Evolutionary conservation across 2,113 vertebrate genomes (phyloP).

Genomic region (Alosa alosa): DNA sequence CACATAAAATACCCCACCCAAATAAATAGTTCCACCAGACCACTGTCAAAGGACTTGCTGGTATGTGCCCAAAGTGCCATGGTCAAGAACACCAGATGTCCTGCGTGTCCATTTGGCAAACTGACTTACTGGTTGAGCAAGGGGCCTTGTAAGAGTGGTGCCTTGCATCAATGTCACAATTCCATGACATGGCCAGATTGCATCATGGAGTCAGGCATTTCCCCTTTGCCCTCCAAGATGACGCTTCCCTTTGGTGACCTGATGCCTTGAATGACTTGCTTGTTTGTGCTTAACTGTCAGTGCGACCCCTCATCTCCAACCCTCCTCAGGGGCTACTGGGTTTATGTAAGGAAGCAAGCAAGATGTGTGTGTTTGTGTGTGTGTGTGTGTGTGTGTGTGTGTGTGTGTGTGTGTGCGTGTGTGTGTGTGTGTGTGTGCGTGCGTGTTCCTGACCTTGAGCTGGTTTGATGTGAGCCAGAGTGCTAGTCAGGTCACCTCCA

Average conservation of each 20-base stretch:
- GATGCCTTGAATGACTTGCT: slow-evolving; percentile 16
- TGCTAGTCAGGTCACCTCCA: background rate
- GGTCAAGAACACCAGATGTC: background rate
- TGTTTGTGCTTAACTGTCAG: slow-evolving; percentile 31
- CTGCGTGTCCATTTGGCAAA: background rate
- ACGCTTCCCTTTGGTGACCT: background rate
- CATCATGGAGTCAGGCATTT: slow-evolving; percentile 15
- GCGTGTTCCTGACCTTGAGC: background rate
- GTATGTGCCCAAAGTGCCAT: background rate
- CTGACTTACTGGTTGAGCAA: background rate
- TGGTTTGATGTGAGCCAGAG: background rate
- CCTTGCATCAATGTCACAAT: background rate
- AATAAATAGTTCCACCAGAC: background rate
- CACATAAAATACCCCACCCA: background rate
- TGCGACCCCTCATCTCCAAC: slow-evolving; percentile 25
- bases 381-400: background rate
- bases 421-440: background rate
- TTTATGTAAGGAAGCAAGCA: slow-evolving; percentile 20
- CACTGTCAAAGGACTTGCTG: background rate
- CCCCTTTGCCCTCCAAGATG: background rate
- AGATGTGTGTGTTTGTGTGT: background rate
- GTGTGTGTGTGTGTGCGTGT: background rate
- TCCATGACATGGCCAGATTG: slow-evolving; percentile 36
- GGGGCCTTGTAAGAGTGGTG: background rate
- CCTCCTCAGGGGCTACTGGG: background rate